These are phyloP conservation scores for Trichogramma evanescens DNA, from an alignment of 2,888 invertebrate genomes.

Conservation along the genomic window DNA sequence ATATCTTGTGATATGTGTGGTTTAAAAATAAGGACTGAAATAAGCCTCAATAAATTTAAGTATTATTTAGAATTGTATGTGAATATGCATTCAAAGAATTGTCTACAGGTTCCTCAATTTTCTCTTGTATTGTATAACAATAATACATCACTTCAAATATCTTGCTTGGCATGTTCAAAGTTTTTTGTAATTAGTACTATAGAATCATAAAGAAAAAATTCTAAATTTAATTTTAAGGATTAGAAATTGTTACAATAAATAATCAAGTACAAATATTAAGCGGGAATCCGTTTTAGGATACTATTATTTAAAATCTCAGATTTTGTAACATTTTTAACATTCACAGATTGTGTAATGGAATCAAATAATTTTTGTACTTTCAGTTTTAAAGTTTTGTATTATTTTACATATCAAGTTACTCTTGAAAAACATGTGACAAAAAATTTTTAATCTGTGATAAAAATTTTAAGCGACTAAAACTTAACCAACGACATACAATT, in stretches of 20 bases:
- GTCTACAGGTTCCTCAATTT: constrained; percentile 34
- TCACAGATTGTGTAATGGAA: no score
- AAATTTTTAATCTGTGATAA: not conserved
- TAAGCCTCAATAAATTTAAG: constrained; percentile 30
- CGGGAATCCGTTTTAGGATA: no score
- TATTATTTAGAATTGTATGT: constrained; percentile 29
- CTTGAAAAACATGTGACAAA: no score
- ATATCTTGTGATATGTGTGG: constrained; percentile 36
- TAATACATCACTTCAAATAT: constrained; percentile 30
- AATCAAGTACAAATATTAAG: no score
- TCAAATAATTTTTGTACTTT: no score
- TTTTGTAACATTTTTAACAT: no score
- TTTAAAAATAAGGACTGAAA: constrained; percentile 29
- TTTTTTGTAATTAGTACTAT: constrained; percentile 5
- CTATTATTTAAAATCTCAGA: no score
- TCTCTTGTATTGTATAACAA: constrained; percentile 32
- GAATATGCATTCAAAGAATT: constrained; percentile 30
- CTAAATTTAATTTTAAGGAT: not conserved
- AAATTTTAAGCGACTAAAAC: not conserved
- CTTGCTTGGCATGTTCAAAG: constrained; percentile 29
- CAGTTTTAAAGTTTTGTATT: no score
- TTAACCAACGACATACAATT: no score
- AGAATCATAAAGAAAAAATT: not conserved
- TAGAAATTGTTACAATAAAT: not conserved
- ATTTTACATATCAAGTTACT: no score